These are phyloP conservation scores for Junonia oenone DNA, from an alignment of 2,888 invertebrate species.

Conservation along the genomic window DNA sequence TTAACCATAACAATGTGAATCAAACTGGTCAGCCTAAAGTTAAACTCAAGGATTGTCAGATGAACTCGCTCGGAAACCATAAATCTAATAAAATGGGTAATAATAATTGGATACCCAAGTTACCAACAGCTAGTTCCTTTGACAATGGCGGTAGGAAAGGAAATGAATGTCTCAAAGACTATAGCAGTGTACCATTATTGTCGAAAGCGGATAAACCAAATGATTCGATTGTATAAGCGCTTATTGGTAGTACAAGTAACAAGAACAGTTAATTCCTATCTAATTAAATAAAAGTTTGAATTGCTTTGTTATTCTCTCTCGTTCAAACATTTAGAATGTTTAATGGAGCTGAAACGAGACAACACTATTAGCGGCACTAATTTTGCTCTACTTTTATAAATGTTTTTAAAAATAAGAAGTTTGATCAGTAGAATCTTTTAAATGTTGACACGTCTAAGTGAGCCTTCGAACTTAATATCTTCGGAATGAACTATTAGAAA, in stretches of 20 bases:
- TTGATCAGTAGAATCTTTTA: background rate
- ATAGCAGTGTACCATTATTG: conserved; percentile 69
- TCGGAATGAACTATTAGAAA: background rate
- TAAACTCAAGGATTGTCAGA: conserved; percentile 61
- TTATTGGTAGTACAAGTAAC: background rate
- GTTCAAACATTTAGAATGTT: background rate
- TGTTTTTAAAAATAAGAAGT: background rate
- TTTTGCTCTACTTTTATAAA: background rate
- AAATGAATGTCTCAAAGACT: conserved; percentile 63
- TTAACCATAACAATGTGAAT: conserved; percentile 56
- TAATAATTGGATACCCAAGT: conserved; percentile 72
- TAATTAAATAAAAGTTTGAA: background rate
- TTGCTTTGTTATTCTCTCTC: background rate
- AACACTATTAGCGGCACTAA: background rate
- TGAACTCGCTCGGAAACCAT: conserved; percentile 54
- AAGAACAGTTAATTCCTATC: background rate
- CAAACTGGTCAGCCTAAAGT: conserved; percentile 57
- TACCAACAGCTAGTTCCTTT: conserved; percentile 68
- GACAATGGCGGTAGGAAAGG: conserved; percentile 61
- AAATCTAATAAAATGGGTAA: conserved; percentile 66
- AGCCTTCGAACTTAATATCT: background rate
- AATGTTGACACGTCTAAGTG: background rate
- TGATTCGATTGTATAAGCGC: conserved; percentile 62
- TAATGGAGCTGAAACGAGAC: background rate
- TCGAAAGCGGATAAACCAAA: conserved; percentile 64